Conservation (phyloP, 2,888 invertebrate genomes). For the Machimus atricapillus region DNA sequence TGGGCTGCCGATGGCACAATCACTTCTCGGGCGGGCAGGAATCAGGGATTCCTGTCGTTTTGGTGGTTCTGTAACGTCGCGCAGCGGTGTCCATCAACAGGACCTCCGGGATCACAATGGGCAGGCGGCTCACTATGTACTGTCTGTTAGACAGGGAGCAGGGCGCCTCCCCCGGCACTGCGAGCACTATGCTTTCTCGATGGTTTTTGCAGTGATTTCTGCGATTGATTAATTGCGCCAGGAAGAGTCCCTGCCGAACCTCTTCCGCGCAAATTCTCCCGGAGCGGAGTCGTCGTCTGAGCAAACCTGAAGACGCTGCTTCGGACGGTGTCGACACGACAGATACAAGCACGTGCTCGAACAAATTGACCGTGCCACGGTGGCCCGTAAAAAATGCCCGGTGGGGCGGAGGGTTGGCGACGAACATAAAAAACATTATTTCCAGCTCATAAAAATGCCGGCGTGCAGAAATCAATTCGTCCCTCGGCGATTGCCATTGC, state of each 20-base stretch:
- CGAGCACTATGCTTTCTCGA: neutral
- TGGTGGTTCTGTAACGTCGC: conserved; percentile 41
- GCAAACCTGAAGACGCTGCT: neutral
- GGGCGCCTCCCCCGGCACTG: neutral
- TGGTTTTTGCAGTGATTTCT: neutral
- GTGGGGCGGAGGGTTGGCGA: neutral
- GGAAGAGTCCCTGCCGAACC: neutral
- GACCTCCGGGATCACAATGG: conserved; percentile 1
- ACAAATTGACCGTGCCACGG: conserved; percentile 4
- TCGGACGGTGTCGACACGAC: neutral
- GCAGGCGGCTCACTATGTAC: neutral
- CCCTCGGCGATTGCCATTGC: conserved; percentile 32
- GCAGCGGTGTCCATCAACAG: conserved; percentile 43
- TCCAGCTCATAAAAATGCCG: conserved; percentile 48
- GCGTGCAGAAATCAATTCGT: conserved; percentile 45
- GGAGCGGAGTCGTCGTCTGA: neutral
- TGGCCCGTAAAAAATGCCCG: conserved; percentile 20
- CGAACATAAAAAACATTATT: conserved; percentile 44
- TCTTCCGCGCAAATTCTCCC: neutral
- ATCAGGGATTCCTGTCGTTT: conserved; percentile 10
- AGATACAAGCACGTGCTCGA: conserved; percentile 45
- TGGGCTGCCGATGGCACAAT: conserved; percentile 24
- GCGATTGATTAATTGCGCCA: conserved; percentile 31
- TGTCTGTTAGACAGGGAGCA: neutral
- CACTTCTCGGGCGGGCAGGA: neutral